Evolutionary conservation across 1,140 invertebrate species (phyloP).

Genomic region (Scaptomyza pallida): DNA sequence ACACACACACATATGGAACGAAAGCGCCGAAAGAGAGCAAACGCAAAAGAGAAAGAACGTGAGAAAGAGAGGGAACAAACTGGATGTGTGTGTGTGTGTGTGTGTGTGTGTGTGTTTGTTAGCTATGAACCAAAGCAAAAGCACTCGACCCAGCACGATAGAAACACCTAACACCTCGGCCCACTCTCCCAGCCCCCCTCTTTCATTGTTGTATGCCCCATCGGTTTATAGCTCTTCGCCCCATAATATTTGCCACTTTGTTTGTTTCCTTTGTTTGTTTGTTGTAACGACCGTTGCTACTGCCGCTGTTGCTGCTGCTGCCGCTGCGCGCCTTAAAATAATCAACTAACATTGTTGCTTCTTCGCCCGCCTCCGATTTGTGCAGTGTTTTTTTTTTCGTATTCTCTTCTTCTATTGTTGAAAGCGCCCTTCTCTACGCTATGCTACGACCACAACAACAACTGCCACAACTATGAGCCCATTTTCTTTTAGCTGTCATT

Average conservation of each 20-base stretch:
- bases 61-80: constrained; percentile 18
- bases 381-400: constrained; percentile 37
- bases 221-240: constrained; percentile 33
- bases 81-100: not conserved
- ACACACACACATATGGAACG: constrained; percentile 10
- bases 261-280: constrained; percentile 81
- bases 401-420: constrained; percentile 3
- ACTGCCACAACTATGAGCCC: constrained; percentile 21
- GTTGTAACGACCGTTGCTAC: constrained; percentile 66
- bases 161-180: not conserved
- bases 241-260: constrained; percentile 67
- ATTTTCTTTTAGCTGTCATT: constrained; percentile 71
- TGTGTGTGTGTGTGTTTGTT: no score
- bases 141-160: constrained; percentile 66
- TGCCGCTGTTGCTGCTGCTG: constrained; percentile 11
- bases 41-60: constrained; percentile 11
- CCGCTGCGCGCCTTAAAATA: constrained; percentile 28
- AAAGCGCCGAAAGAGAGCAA: constrained; percentile 11
- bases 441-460: not conserved
- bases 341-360: constrained; percentile 41
- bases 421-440: not conserved
- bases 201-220: constrained; percentile 7
- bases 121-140: constrained; percentile 71
- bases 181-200: not conserved
- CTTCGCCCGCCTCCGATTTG: constrained; percentile 42